A percentile compares a stretch with the other conserved stretches of the same genome.
These are phyloP conservation scores for Rutpela maculata DNA, from an alignment of 2,888 invertebrate species.

Conservation along the genomic window DNA sequence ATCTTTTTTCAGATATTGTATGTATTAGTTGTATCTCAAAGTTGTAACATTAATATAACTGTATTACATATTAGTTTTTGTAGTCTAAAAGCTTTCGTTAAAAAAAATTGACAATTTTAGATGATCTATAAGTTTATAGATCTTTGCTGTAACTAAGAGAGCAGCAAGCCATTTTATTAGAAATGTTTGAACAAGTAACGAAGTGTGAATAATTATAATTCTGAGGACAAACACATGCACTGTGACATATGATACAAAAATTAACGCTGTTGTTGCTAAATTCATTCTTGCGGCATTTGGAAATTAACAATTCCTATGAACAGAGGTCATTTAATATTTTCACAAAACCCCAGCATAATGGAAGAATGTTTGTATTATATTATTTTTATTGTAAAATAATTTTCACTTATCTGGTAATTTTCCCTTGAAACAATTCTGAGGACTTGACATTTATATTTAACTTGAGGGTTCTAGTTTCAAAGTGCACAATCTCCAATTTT, in stretches of 20 bases:
- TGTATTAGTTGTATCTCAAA: neutral
- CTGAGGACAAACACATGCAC: slow-evolving; percentile 11
- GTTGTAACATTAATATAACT: neutral
- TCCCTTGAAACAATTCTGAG: neutral
- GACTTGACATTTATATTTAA: neutral
- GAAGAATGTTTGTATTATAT: neutral
- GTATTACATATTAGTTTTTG: neutral
- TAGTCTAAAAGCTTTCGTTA: too few species aligned
- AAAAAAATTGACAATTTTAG: too few species aligned
- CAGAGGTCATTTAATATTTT: neutral
- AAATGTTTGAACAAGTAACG: slow-evolving; percentile 23
- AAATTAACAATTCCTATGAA: neutral
- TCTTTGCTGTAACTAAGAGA: neutral
- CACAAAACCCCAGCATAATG: neutral
- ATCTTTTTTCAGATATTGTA: neutral
- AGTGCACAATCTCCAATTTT: too few species aligned
- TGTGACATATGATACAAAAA: slow-evolving; percentile 17
- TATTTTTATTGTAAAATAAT: neutral
- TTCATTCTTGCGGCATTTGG: neutral
- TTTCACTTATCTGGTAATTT: slow-evolving; percentile 3
- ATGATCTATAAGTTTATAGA: too few species aligned
- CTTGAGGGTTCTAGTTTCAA: neutral
- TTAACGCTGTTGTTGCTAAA: slow-evolving; percentile 11
- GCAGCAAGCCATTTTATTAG: slow-evolving; percentile 7
- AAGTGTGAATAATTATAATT: slow-evolving; percentile 12